Conservation (phyloP, 1,140 invertebrate genomes). For the Drosophila sp. region DNA sequence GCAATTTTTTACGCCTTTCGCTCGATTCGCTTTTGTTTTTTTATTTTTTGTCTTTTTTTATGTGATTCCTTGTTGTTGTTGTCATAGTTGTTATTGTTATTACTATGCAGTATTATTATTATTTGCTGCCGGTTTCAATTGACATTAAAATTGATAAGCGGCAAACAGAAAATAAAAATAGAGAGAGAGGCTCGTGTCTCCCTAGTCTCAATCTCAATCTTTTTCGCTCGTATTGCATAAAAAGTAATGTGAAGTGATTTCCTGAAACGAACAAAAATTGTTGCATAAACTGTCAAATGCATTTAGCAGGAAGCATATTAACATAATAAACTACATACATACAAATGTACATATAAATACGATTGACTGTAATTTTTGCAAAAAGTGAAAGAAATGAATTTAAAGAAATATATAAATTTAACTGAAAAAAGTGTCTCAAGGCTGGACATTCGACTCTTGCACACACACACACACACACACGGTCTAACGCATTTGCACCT, state of each 20-base stretch:
- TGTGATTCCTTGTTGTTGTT: slow-evolving; percentile 22
- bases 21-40: slow-evolving; percentile 12
- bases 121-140: slow-evolving; percentile 54
- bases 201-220: slow-evolving; percentile 15
- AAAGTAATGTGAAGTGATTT: slow-evolving; percentile 75
- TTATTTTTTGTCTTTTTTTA: neutral
- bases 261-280: slow-evolving; percentile 44
- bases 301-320: slow-evolving; percentile 59
- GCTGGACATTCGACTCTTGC: slow-evolving; percentile 51
- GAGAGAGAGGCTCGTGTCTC: slow-evolving; percentile 40
- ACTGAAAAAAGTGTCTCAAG: slow-evolving; percentile 59
- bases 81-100: slow-evolving; percentile 49
- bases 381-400: slow-evolving; percentile 1
- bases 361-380: slow-evolving; percentile 1
- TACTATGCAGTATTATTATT: slow-evolving; percentile 41
- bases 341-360: neutral
- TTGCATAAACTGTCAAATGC: slow-evolving; percentile 74
- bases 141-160: slow-evolving; percentile 75
- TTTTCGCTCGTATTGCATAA: slow-evolving; percentile 63
- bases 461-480: slow-evolving; percentile 27
- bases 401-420: slow-evolving; percentile 43
- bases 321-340: slow-evolving; percentile 15
- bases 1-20: slow-evolving; percentile 36
- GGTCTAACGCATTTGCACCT: slow-evolving; percentile 7
- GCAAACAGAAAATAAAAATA: slow-evolving; percentile 54